These are phyloP conservation scores for Drosophila meridionalis DNA, from an alignment of 2,888 invertebrate species.

Conservation along the genomic window DNA sequence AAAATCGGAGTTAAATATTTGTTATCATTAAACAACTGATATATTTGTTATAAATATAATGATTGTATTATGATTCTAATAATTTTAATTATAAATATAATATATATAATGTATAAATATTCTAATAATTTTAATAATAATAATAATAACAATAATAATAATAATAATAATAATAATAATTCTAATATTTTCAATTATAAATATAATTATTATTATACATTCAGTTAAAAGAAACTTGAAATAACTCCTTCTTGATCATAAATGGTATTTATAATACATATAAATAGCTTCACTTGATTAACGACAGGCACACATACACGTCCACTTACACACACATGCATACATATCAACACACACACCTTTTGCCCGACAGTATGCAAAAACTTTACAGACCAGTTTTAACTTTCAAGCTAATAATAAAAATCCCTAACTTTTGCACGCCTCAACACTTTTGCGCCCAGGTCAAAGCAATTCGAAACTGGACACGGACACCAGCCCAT, in stretches of 20 bases:
- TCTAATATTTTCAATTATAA: no score
- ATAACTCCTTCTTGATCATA: background rate
- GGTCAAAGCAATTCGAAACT: conserved; percentile 65
- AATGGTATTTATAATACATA: conserved; percentile 3
- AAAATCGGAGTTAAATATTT: background rate
- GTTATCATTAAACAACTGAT: background rate
- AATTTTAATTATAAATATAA: no score
- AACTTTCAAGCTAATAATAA: conserved; percentile 41
- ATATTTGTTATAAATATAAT: no score
- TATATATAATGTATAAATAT: no score
- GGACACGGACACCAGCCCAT: conserved; percentile 52
- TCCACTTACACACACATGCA: background rate
- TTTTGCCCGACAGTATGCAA: conserved; percentile 1
- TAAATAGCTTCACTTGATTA: conserved; percentile 19
- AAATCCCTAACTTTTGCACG: conserved; percentile 51
- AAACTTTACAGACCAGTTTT: conserved; percentile 48
- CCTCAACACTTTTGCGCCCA: conserved; percentile 54
- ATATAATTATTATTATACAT: no score
- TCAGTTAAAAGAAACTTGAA: background rate
- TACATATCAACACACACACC: background rate
- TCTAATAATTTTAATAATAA: no score
- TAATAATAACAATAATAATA: no score
- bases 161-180: no score
- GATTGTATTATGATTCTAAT: no score
- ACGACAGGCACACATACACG: background rate